Evolutionary conservation across 2,113 vertebrate genomes (phyloP), one percentile per base, ranked within the genome.

Genomic region (Poeciliopsis retropinna): DNA sequence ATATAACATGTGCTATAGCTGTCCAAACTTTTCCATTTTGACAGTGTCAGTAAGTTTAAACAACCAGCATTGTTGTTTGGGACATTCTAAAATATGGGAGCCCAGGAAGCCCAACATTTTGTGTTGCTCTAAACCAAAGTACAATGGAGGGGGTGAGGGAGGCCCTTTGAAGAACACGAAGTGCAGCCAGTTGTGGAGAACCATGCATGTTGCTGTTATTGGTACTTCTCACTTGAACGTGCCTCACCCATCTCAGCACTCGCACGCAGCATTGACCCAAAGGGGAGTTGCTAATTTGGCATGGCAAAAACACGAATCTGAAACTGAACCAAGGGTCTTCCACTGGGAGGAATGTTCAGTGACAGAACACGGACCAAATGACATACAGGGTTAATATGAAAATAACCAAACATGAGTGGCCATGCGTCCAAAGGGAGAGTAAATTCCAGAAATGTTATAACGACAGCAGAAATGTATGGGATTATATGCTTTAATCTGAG

Each of bases 221-320:
- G 87, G 76, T 72, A 85, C 81, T 72, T 84, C 77, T 76, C 86
- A 75, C 64, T 87, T 76, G 76, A 66, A 84, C 71, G 62, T 9
- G 67, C 79, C 80, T 86, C 79, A 79, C 79, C 69, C 65, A 34
- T 78, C 83, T 75, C 81, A 73, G 67, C 67, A 76, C 74, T 89
- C 34, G 60, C 87, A 90, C 31, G 25, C 87, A 86, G 86, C 87
- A 63, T 65, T 86, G 85, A 91, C 86, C 88, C 88, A 90, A 85
- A 90, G 73, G 83, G 85, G 32, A 61, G 74, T 78, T 88, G 79
- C 70, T 88, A 89, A 91, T 91, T 86, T 91, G 90, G 84, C 89
- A 83, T 89, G 81, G 83, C 68, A 7, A 91, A 92, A 94, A 92
- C 90, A 91, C 14, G 66, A 74, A 44, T 81, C 85, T 70, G 63